These are phyloP conservation scores for Lithobius niger DNA, from an alignment of 1,140 invertebrate genomes.

Conservation along the genomic window DNA sequence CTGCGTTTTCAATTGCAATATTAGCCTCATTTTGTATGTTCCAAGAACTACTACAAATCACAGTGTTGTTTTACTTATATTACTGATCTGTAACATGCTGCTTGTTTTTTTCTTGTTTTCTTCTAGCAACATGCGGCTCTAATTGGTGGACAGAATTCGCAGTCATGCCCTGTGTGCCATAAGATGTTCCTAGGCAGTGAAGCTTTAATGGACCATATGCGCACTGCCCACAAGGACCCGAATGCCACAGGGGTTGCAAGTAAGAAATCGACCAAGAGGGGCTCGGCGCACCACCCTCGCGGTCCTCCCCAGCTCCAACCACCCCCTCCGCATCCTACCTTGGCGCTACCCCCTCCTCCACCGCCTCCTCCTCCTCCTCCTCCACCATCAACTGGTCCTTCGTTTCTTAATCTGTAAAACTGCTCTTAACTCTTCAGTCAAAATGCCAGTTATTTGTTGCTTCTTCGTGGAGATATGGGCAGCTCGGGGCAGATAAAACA, in stretches of 20 bases:
- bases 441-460: too few relatives aligned
- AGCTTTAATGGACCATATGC: slow-evolving; percentile 89
- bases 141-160: slow-evolving; percentile 67
- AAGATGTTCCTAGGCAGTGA: slow-evolving; percentile 83
- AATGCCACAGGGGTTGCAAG: slow-evolving; percentile 73
- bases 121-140: slow-evolving; percentile 86
- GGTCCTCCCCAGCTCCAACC: slow-evolving; percentile 12
- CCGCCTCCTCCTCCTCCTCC: slow-evolving; percentile 2
- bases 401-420: slow-evolving; percentile 7
- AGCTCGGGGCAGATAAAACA: too few relatives aligned
- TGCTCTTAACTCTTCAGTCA: too few relatives aligned
- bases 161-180: slow-evolving; percentile 73
- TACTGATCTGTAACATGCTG: too few relatives aligned
- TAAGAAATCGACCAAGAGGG: slow-evolving; percentile 43
- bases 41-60: too few relatives aligned
- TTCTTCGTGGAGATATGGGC: too few relatives aligned
- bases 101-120: slow-evolving; percentile 25
- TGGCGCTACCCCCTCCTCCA: not conserved
- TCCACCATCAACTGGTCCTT: slow-evolving; percentile 5
- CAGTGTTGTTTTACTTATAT: too few relatives aligned
- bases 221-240: slow-evolving; percentile 84
- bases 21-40: too few relatives aligned
- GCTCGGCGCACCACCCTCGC: slow-evolving; percentile 22
- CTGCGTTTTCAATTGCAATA: too few relatives aligned
- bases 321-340: slow-evolving; percentile 1